phyloP scores from a whole-genome alignment of 2,797 vertebrate genomes.

The Melanotaenia maccullochi region DNA sequence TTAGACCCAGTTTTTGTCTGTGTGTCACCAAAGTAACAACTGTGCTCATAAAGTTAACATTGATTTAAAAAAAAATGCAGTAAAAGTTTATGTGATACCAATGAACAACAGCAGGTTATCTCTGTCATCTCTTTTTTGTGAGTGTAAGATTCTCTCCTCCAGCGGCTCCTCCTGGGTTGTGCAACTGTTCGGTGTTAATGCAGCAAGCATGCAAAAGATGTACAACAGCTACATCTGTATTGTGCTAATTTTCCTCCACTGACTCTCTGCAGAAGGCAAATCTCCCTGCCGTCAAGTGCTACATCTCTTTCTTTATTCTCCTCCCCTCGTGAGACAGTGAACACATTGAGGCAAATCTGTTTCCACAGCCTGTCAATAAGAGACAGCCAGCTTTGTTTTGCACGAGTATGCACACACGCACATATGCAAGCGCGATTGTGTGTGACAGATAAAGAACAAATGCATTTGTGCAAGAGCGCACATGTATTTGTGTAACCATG shows the following conservation, averaged over 20 bases:
- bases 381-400: slow-evolving; percentile 75
- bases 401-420: slow-evolving; percentile 29
- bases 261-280: slow-evolving; percentile 44
- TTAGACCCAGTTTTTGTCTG: slow-evolving; percentile 7
- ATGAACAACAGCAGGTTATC: background rate
- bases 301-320: slow-evolving; percentile 60
- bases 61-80: slow-evolving; percentile 6
- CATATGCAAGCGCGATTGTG: background rate
- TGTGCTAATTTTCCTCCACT: slow-evolving; percentile 41
- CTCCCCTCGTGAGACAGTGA: slow-evolving; percentile 70
- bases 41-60: background rate
- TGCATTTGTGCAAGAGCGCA: slow-evolving; percentile 32
- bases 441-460: slow-evolving; percentile 48
- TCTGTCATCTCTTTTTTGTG: slow-evolving; percentile 10
- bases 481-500: slow-evolving; percentile 43
- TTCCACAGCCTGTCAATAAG: slow-evolving; percentile 69
- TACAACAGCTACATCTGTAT: slow-evolving; percentile 43
- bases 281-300: slow-evolving; percentile 48
- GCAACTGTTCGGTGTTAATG: slow-evolving; percentile 33
- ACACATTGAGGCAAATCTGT: slow-evolving; percentile 75
- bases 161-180: slow-evolving; percentile 36
- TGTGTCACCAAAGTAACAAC: slow-evolving; percentile 1
- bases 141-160: slow-evolving; percentile 15
- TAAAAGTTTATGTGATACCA: background rate
- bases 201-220: slow-evolving; percentile 29